Evolutionary conservation across 2,888 invertebrate genomes (phyloP).

Genomic region (Entomobrya proxima): DNA sequence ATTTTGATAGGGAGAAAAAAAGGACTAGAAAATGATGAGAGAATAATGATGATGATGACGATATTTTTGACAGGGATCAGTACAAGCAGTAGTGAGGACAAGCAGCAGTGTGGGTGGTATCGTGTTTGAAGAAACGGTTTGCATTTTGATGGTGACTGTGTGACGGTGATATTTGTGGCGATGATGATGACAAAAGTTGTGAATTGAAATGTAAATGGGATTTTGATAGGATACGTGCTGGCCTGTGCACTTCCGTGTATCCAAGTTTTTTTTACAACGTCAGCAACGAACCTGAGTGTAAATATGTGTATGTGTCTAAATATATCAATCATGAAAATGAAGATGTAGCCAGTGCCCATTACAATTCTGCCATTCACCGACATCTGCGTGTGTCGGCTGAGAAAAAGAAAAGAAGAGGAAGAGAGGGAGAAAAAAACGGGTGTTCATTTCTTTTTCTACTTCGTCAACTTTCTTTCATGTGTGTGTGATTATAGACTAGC

Average conservation of each 20-base stretch:
- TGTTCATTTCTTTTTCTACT: slow-evolving; percentile 49
- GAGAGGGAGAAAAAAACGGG: slow-evolving; percentile 40
- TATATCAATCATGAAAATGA: slow-evolving; percentile 10
- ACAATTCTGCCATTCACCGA: slow-evolving; percentile 16
- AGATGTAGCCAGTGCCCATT: slow-evolving; percentile 25
- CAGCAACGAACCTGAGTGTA: not conserved
- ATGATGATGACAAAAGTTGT: slow-evolving; percentile 35
- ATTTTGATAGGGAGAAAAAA: slow-evolving; percentile 17
- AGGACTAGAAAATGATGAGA: slow-evolving; percentile 14
- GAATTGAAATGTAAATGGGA: slow-evolving; percentile 55
- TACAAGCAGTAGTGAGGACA: slow-evolving; percentile 19
- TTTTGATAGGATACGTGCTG: slow-evolving; percentile 40
- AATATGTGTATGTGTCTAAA: not conserved
- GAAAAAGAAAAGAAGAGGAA: not conserved
- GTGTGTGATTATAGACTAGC: slow-evolving; percentile 22
- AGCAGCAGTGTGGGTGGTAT: slow-evolving; percentile 41
- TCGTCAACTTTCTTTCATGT: too few relatives aligned
- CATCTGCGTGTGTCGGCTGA: slow-evolving; percentile 41
- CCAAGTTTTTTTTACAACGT: not conserved
- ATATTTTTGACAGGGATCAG: slow-evolving; percentile 39
- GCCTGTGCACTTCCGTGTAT: slow-evolving; percentile 38
- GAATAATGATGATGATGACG: slow-evolving; percentile 21
- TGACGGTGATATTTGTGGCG: not conserved
- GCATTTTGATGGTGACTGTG: slow-evolving; percentile 11
- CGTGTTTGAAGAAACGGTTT: slow-evolving; percentile 17